Conservation (phyloP, 2,797 vertebrate genomes). For the Cirrhinus mrigala region DNA sequence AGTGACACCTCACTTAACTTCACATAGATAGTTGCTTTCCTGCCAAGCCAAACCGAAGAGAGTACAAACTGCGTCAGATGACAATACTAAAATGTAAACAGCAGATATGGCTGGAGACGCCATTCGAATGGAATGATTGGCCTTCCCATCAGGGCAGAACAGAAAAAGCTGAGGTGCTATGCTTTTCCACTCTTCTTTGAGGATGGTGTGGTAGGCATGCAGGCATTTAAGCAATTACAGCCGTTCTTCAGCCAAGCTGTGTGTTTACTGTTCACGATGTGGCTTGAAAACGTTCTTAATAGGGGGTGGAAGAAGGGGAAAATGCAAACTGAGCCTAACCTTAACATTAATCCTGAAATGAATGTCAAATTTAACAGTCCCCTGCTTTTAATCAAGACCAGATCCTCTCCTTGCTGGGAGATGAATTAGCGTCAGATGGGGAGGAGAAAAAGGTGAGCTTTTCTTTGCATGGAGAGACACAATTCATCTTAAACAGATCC, state of each 20-base stretch:
- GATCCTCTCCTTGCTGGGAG: conserved; percentile 44
- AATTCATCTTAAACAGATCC: conserved; percentile 61
- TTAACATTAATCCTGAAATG: conserved; percentile 57
- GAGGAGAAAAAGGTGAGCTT: conserved; percentile 32
- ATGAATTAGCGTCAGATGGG: conserved; percentile 40
- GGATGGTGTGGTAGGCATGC: conserved; percentile 39
- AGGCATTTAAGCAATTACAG: conserved; percentile 58
- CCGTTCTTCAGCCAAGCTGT: conserved; percentile 47
- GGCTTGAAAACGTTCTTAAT: conserved; percentile 49
- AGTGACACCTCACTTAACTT: conserved; percentile 42
- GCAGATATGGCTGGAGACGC: conserved; percentile 13
- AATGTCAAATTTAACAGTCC: conserved; percentile 63
- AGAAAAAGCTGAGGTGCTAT: conserved; percentile 29
- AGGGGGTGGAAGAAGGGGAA: conserved; percentile 36
- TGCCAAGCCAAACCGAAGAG: conserved; percentile 1
- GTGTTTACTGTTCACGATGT: conserved; percentile 52
- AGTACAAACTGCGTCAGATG: conserved; percentile 21
- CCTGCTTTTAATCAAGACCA: conserved; percentile 61
- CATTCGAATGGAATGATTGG: conserved; percentile 17
- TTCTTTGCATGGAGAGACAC: conserved; percentile 44
- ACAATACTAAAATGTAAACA: conserved; percentile 41
- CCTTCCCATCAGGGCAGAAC: background rate
- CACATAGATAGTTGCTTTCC: conserved; percentile 27
- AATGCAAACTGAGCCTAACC: conserved; percentile 50
- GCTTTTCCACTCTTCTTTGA: conserved; percentile 51